Conservation (phyloP, 2,888 invertebrate genomes). For the Octonoba sinensis region DNA sequence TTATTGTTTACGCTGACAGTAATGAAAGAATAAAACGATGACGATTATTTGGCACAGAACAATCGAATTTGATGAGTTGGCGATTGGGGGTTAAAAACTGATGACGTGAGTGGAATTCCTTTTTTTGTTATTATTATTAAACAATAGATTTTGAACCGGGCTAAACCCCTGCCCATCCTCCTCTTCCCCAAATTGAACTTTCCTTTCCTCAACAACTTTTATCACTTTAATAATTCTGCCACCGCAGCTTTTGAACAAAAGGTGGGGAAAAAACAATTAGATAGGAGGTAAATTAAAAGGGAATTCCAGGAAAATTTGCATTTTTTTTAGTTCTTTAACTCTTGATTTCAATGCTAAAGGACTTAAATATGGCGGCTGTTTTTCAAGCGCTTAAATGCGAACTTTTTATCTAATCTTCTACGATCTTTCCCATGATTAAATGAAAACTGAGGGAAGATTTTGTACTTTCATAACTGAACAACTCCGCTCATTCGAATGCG, state of each 20-base stretch:
- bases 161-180: neutral
- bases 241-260: slow-evolving; percentile 44
- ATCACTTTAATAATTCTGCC: slow-evolving; percentile 49
- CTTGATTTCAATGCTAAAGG: slow-evolving; percentile 8
- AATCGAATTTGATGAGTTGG: slow-evolving; percentile 62
- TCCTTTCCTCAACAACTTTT: slow-evolving; percentile 24
- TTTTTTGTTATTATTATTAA: slow-evolving; percentile 63
- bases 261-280: slow-evolving; percentile 47
- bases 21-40: slow-evolving; percentile 57
- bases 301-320: slow-evolving; percentile 44
- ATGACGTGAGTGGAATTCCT: slow-evolving; percentile 57
- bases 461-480: no score
- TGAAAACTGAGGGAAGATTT: no score
- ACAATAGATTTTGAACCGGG: slow-evolving; percentile 58
- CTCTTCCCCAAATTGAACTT: slow-evolving; percentile 37
- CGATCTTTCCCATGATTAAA: no score
- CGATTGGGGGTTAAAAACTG: slow-evolving; percentile 62
- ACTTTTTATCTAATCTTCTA: no score
- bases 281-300: slow-evolving; percentile 58
- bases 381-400: slow-evolving; percentile 26
- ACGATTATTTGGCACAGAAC: slow-evolving; percentile 49
- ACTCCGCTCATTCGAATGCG: no score
- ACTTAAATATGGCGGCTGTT: slow-evolving; percentile 53
- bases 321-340: neutral
- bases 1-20: slow-evolving; percentile 57